These are phyloP conservation scores for Drosophila basisetae DNA, from an alignment of 2,888 invertebrate genomes.

Conservation along the genomic window DNA sequence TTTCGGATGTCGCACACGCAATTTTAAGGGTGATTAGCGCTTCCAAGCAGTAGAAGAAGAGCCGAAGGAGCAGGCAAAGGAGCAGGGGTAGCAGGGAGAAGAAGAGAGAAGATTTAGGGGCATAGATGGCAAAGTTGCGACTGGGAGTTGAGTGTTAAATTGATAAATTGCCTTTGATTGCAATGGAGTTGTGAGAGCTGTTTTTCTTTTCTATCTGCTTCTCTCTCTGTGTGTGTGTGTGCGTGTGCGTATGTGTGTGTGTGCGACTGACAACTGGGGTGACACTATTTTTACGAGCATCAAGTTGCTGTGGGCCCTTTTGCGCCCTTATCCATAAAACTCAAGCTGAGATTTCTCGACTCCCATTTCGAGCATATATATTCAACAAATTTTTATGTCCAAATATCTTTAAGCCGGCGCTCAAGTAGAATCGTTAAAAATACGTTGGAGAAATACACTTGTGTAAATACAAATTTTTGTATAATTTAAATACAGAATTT, in stretches of 20 bases:
- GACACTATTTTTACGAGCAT: slow-evolving; percentile 59
- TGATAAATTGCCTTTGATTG: slow-evolving; percentile 77
- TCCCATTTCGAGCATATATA: neutral
- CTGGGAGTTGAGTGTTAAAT: slow-evolving; percentile 73
- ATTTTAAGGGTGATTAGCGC: slow-evolving; percentile 78
- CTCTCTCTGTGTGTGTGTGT: neutral
- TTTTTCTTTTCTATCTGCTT: neutral
- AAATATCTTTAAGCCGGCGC: neutral
- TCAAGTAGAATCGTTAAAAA: neutral
- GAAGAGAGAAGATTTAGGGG: neutral
- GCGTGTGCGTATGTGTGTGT: neutral
- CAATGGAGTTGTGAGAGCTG: slow-evolving; percentile 71
- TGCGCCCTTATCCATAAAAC: slow-evolving; percentile 30
- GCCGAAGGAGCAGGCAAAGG: slow-evolving; percentile 25
- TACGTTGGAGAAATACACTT: neutral
- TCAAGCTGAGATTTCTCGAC: slow-evolving; percentile 14
- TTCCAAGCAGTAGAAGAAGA: slow-evolving; percentile 36
- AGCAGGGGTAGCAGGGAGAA: neutral
- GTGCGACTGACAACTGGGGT: slow-evolving; percentile 24
- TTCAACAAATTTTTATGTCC: neutral
- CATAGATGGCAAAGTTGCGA: slow-evolving; percentile 30
- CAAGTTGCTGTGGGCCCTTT: slow-evolving; percentile 38
- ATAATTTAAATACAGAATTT: neutral
- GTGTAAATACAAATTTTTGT: neutral
- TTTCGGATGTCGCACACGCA: slow-evolving; percentile 60